These are phyloP conservation scores for Syndactyla subalaris DNA, from an alignment of 2,797 vertebrate genomes.

Conservation along the genomic window DNA sequence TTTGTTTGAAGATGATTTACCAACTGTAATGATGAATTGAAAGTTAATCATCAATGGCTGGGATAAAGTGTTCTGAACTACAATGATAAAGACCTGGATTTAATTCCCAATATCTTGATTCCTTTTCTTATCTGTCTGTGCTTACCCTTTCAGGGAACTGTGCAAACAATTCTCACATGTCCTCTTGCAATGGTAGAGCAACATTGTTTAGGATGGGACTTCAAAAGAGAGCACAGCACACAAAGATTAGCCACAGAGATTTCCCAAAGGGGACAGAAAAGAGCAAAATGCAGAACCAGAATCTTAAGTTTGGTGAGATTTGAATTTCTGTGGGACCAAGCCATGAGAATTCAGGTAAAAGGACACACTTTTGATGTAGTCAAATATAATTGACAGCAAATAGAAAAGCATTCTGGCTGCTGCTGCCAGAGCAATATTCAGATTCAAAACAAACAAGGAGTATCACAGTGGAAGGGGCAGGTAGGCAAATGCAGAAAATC, in stretches of 20 bases:
- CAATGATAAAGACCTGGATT: conserved; percentile 48
- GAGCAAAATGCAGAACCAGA: background rate
- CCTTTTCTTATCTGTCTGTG: background rate
- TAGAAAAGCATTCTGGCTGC: background rate
- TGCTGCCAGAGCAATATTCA: background rate
- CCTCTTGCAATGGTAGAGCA: background rate
- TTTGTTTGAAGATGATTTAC: conserved; percentile 48
- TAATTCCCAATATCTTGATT: conserved; percentile 49
- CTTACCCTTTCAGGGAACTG: background rate
- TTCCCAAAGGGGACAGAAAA: background rate
- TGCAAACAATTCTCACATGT: background rate
- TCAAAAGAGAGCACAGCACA: background rate
- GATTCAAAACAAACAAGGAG: background rate
- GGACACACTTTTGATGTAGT: background rate
- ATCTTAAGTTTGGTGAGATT: background rate
- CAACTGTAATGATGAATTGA: background rate
- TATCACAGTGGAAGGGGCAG: background rate
- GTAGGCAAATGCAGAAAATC: background rate
- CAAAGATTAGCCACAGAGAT: background rate
- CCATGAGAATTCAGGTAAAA: background rate
- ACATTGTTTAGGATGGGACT: background rate
- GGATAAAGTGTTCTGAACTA: conserved; percentile 31
- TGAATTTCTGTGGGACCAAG: background rate
- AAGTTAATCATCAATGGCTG: background rate
- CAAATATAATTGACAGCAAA: background rate